Evolutionary conservation across 2,888 invertebrate species (phyloP), one percentile per base, ranked within the genome.

Genomic region (Lymantria dispar): DNA sequence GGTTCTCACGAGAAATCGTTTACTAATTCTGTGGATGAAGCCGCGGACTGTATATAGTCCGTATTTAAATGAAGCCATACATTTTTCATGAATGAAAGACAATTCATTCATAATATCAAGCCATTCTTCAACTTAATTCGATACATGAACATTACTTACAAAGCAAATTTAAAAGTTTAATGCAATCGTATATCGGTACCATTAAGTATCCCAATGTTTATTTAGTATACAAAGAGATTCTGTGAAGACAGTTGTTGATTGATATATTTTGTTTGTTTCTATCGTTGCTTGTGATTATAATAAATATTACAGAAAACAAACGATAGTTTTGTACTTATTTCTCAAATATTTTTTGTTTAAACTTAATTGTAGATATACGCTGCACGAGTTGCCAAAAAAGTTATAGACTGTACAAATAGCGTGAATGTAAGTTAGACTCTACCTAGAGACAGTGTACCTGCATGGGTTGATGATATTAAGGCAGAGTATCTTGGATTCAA

Each of bases 161-260:
- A 61, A 63, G 60, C 51, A 57, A 52, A 79, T 80, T 80, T 75
- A 69, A 80, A 78, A 78, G 70, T 78, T 64, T 74, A 72, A 77
- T 77, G 48, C 37, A 49, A 54, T 72, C 56, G 59, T 51, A 47
- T 45, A 49, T 41, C 39, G 58, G 44, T 48, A 57, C 57, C 59
- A 68, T 68, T 64, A 68, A 67, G 71, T 74, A 76, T 68, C 72
- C 68, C 70, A 76, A 78, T 80, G 74, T 81, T 80, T 79, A 80
- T 82, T 78, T 80, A 80, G 76, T 71, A 37, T 40, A 68, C 63
- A 48, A 47, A 49, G 54, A 64, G 67, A 72, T 68, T 57, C 64
- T 62, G 58, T 70, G 62, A 58, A 50, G 64, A 63, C 64, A 59
- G 53, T 52, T 61, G 62, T 62, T 72, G 83, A 80, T 72, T 71